phyloP scores from a whole-genome alignment of 2,888 invertebrate species.

The Drosophila emarginata region DNA sequence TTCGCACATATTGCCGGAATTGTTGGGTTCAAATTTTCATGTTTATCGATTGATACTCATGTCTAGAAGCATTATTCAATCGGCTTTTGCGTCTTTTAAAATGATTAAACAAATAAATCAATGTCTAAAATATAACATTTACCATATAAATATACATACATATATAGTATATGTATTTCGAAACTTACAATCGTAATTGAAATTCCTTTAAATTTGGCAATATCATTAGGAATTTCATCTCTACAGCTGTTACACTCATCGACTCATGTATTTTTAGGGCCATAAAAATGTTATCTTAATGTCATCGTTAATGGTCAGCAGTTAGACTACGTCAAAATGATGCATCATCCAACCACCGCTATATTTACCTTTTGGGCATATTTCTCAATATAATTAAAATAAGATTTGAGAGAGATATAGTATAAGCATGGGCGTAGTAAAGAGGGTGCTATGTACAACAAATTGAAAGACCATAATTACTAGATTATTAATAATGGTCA shows the following conservation, averaged over 20 bases:
- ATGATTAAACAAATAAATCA: neutral
- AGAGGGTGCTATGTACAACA: neutral
- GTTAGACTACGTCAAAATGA: neutral
- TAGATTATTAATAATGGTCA: too few species aligned
- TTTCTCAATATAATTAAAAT: neutral
- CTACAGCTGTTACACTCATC: too few species aligned
- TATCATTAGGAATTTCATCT: too few species aligned
- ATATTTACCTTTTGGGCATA: neutral
- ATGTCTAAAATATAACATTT: neutral
- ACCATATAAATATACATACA: too few species aligned
- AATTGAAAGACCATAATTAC: too few species aligned
- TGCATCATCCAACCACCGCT: neutral
- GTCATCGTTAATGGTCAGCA: neutral
- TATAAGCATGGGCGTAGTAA: neutral
- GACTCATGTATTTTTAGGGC: neutral
- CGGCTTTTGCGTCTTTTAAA: neutral
- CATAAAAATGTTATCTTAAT: neutral
- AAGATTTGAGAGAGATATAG: neutral
- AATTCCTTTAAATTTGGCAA: too few species aligned
- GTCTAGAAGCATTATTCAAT: constrained; percentile 2
- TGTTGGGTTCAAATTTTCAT: constrained; percentile 27
- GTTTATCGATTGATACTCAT: constrained; percentile 8
- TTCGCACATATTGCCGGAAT: constrained; percentile 48
- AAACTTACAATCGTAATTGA: too few species aligned
- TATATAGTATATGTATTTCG: too few species aligned